Evolutionary conservation across 2,888 invertebrate species (phyloP), one percentile per base, ranked within the genome.

Genomic region (Orgyia antiqua): DNA sequence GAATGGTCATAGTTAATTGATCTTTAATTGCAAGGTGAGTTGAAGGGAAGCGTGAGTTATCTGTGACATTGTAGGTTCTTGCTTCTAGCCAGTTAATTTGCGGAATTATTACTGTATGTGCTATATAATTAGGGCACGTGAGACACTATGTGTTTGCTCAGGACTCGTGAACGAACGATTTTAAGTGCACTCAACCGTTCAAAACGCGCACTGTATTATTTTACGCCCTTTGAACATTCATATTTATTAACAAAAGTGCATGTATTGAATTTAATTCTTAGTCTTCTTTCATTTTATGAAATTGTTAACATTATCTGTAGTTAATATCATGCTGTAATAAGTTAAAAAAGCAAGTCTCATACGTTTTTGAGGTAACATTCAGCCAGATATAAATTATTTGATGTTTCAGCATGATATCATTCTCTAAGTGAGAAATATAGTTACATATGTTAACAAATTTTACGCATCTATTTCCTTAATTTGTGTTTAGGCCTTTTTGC

Each of bases 61-160:
- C 60, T 62, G 55, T 61, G 65, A 66, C 61, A 63, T 53, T 42
- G 57, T 51, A 55, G 52, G 65, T 65, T 68, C 64, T 65, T 58
- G 56, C 32, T 39, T 28, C 41, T 49, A 49, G 54, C 49, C 48
- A 46, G 49, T 68, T 68, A 68, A 68, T 72, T 68, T 58, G 50
- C 62, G 54, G 64, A 65, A 70, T 72, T 68, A 64, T 60, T 64
- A 59, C 52, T 55, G 43, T 43, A 37, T 40, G 41, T 35, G 49
- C 38, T 55, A 45, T 68, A 55, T 74, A 66, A 82, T 82, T 80
- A 77, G 65, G 65, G 68, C 70, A 73, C 71, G 69, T 68, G 70
- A 67, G 57, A 65, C 55, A 71, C 75, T 76, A 82, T 84, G 74
- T 82, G 57, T 78, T 72, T 84, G 79, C 63, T 68, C 77, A 77